Evolutionary conservation across 2,113 vertebrate genomes (phyloP), one percentile per base, ranked within the genome.

Genomic region (Grammomys surdaster): DNA sequence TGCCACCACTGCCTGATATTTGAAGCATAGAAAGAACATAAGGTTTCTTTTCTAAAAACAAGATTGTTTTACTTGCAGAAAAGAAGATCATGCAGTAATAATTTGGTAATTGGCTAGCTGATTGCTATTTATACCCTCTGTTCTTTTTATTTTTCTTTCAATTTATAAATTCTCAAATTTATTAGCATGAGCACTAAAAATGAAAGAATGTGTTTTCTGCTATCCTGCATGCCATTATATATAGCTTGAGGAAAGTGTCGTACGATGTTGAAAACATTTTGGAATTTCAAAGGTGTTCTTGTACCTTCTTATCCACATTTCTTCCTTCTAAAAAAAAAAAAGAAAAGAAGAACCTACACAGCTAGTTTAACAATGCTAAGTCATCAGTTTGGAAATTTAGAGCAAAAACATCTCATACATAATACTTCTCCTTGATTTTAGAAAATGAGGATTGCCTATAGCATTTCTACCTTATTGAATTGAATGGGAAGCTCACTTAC

Each of bases 181-280:
- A 43, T 22, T 31, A 56, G n/a, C n/a, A 9, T 54, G 2, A n/a
- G 82, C 12, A 7, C 28, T 26, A 56, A n/a, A 1, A 43, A 43
- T 75, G 20, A 43, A 75, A 43, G n/a, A 75, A 43, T 43, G 20
- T 4, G 63, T n/a, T 73, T 84, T 3, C 22, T 88, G 31, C 3
- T 1, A 1, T 12, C 33, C 14, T 16, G 12, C 16, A 11, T 67
- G 19, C 2, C 11, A 26, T 31, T 54, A 9, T 46, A 58, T 69
- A 3, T 17, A n/a, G 11, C 1, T 2, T 7, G 1, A 72, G 10
- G 26, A 22, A 43, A 24, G 11, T 9, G 22, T 40, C 14, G 60
- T 7, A 8, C 5, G 31, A 95, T 20, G 4, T 8, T 46, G 17
- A 12, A 28, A 46, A 43, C 1, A 26, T 9, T 56, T 14, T 69